A percentile compares a stretch with the other conserved stretches of the same genome.
Conservation (phyloP, 2,113 vertebrate genomes). For the Pelecanoides urinatrix region DNA sequence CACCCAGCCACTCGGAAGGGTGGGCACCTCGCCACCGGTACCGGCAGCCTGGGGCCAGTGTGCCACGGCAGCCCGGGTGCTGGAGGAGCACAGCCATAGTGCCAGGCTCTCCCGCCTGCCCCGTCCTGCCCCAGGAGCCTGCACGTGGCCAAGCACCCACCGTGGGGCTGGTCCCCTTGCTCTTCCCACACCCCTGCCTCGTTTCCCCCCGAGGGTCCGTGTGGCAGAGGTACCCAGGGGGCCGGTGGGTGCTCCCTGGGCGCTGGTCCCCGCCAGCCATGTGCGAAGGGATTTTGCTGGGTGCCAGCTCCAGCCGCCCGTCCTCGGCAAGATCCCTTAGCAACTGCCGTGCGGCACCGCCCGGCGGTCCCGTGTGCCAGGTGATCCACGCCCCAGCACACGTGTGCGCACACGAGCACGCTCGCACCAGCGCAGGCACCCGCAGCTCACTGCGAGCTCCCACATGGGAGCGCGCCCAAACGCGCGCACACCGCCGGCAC, state of each 20-base stretch:
- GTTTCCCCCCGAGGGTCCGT: fast-evolving
- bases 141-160: background rate
- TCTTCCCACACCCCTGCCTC: background rate
- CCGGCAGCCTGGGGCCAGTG: fast-evolving
- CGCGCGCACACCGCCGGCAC: fast-evolving
- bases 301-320: background rate
- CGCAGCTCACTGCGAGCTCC: background rate
- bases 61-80: background rate
- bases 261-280: fast-evolving
- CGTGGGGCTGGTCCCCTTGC: fast-evolving
- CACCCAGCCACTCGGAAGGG: too few species aligned
- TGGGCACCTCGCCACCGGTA: background rate
- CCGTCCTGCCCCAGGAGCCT: background rate
- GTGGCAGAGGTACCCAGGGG: background rate
- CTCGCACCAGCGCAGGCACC: fast-evolving
- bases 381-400: background rate
- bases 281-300: background rate
- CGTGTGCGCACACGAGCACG: background rate
- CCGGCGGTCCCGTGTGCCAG: background rate
- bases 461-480: fast-evolving
- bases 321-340: background rate
- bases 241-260: background rate
- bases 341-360: background rate
- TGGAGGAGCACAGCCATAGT: fast-evolving
- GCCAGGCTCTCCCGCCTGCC: background rate